Evolutionary conservation across 1,140 invertebrate genomes (phyloP).

Genomic region (Eupristina koningsbergeri): DNA sequence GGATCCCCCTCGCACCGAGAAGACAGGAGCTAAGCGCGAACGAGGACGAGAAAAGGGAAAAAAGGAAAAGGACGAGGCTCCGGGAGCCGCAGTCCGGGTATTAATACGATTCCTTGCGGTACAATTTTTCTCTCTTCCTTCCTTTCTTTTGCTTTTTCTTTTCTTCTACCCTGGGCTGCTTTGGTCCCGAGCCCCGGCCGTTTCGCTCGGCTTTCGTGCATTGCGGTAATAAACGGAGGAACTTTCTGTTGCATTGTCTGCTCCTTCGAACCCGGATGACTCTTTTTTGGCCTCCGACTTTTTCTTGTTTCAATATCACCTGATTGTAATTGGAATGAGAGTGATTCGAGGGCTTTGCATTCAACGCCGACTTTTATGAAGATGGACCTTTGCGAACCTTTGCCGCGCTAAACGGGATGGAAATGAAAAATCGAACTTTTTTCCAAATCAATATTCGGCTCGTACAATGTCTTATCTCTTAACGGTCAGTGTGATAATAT

Average conservation of each 20-base stretch:
- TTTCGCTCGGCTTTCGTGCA: constrained; percentile 4
- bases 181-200: not conserved
- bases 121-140: not conserved
- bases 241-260: not conserved
- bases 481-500: no score
- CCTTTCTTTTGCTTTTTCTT: not conserved
- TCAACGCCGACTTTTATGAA: no score
- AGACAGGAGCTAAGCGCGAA: constrained; percentile 3
- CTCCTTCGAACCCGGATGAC: not conserved
- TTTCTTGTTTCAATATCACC: no score
- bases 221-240: not conserved
- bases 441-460: no score
- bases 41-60: not conserved
- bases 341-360: no score
- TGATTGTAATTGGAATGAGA: no score
- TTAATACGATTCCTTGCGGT: constrained; percentile 26
- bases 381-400: no score
- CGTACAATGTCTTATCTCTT: no score
- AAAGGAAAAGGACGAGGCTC: not conserved
- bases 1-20: not conserved
- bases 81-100: not conserved
- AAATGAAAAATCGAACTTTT: no score
- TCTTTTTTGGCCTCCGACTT: not conserved
- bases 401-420: no score
- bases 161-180: not conserved